Evolutionary conservation across 2,797 vertebrate species (phyloP).

Genomic region (Acipenser oxyrinchus): DNA sequence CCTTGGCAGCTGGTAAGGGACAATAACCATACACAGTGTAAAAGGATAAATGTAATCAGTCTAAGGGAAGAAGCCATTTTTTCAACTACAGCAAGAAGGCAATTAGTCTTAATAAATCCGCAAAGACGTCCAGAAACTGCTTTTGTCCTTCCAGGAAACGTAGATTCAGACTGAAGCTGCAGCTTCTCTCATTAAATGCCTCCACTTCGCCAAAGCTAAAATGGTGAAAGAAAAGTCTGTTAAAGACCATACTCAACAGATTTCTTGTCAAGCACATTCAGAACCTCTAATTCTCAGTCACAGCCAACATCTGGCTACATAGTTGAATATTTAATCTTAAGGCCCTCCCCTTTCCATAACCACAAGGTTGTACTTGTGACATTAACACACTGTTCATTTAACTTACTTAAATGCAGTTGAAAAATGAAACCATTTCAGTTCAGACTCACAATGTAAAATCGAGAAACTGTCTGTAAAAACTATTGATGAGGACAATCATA

Average conservation of each 20-base stretch:
- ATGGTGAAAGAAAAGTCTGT: slow-evolving; percentile 48
- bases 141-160: slow-evolving; percentile 25
- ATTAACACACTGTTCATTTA: slow-evolving; percentile 17
- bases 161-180: slow-evolving; percentile 15
- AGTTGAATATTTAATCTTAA: slow-evolving; percentile 33
- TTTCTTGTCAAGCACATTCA: slow-evolving; percentile 48
- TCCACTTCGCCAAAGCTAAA: slow-evolving; percentile 34
- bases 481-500: too few relatives aligned
- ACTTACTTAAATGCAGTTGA: too few relatives aligned
- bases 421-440: too few relatives aligned
- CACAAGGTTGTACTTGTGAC: slow-evolving; percentile 17
- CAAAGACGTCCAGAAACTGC: slow-evolving; percentile 18
- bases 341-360: slow-evolving; percentile 33
- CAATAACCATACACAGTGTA: slow-evolving; percentile 39
- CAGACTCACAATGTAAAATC: too few relatives aligned
- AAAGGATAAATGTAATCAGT: slow-evolving; percentile 24
- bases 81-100: slow-evolving; percentile 8
- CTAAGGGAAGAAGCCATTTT: slow-evolving; percentile 39
- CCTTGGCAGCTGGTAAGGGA: slow-evolving; percentile 25
- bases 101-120: slow-evolving; percentile 15
- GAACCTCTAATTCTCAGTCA: slow-evolving; percentile 33
- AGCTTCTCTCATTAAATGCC: slow-evolving; percentile 18
- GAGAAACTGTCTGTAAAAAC: too few relatives aligned
- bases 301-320: slow-evolving; percentile 43
- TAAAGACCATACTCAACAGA: slow-evolving; percentile 42